Evolutionary conservation across 2,888 invertebrate species (phyloP).

Genomic region (Nomada lathburiana): DNA sequence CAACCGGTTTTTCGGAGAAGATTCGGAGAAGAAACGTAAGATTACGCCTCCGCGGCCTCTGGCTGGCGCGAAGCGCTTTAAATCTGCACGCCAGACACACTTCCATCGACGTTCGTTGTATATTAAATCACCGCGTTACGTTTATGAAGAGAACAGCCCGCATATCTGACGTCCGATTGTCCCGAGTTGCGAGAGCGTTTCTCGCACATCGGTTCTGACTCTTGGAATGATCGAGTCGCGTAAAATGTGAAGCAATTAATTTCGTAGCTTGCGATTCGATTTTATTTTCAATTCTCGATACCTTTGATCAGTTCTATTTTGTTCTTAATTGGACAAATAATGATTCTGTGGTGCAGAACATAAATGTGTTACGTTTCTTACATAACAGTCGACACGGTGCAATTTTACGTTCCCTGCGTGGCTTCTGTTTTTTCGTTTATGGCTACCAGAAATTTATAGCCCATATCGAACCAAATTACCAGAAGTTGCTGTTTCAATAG

Average conservation of each 20-base stretch:
- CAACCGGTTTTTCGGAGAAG: slow-evolving; percentile 73
- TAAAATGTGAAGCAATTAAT: too few species aligned
- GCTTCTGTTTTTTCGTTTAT: background rate
- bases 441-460: background rate
- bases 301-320: too few species aligned
- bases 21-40: slow-evolving; percentile 70
- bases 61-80: slow-evolving; percentile 33
- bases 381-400: background rate
- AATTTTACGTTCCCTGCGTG: background rate
- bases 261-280: too few species aligned
- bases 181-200: too few species aligned
- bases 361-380: background rate
- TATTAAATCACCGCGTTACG: slow-evolving; percentile 40
- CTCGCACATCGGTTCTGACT: too few species aligned
- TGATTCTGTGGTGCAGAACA: background rate
- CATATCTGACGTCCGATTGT: background rate
- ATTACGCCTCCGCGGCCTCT: slow-evolving; percentile 54
- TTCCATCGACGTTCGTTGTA: slow-evolving; percentile 24
- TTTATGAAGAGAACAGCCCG: background rate
- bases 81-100: slow-evolving; percentile 32
- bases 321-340: too few species aligned
- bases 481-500: background rate
- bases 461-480: slow-evolving; percentile 3
- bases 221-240: too few species aligned
- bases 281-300: too few species aligned